Conservation (phyloP, 2,113 vertebrate genomes). For the Saccopteryx bilineata region DNA sequence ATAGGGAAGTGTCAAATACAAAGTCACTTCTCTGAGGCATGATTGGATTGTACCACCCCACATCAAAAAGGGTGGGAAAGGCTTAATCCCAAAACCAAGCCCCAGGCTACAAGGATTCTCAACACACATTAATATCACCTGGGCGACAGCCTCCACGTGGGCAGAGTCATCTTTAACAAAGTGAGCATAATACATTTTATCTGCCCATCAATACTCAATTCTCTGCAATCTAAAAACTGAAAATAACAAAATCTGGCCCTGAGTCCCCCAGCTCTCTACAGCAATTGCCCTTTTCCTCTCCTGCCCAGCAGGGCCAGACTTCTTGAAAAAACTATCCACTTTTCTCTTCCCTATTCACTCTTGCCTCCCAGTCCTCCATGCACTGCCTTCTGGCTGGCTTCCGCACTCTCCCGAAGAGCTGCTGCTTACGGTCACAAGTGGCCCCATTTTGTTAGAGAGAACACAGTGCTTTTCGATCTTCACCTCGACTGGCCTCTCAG, state of each 20-base stretch:
- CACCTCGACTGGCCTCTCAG: neutral
- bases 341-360: neutral
- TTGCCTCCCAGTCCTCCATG: neutral
- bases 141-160: no score
- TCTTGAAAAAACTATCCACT: neutral
- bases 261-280: neutral
- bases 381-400: neutral
- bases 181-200: no score
- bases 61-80: no score
- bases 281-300: neutral
- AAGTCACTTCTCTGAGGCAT: no score
- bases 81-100: no score
- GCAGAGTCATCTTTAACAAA: no score
- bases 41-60: no score
- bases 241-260: neutral
- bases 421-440: neutral
- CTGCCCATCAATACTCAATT: neutral
- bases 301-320: neutral
- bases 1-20: no score
- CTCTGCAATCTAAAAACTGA: neutral
- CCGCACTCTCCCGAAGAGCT: neutral
- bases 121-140: no score
- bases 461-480: neutral
- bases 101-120: no score
- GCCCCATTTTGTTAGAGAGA: neutral